A percentile compares a stretch with the other conserved stretches of the same genome.
Conservation (phyloP, 2,888 invertebrate species). For the Apamea epomidion region DNA sequence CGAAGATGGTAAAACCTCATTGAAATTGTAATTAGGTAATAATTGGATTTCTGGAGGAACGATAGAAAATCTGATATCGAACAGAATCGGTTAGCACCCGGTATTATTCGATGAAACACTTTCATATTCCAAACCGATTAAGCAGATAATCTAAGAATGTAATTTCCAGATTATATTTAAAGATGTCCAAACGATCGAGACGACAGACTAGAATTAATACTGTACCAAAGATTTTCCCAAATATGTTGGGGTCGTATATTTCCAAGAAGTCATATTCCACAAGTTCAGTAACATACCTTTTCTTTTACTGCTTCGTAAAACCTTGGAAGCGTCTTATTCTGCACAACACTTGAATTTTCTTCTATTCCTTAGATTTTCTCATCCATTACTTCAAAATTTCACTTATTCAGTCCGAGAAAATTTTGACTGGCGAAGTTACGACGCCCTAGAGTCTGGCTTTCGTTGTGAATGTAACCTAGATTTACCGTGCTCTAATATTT, state of each 20-base stretch:
- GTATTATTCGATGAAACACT: slow-evolving; percentile 35
- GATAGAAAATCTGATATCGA: slow-evolving; percentile 26
- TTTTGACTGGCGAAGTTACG: slow-evolving; percentile 49
- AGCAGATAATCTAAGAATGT: slow-evolving; percentile 17
- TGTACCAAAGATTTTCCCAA: background rate
- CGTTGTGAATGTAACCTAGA: slow-evolving; percentile 52
- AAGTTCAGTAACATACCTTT: slow-evolving; percentile 6
- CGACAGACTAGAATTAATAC: too few relatives aligned
- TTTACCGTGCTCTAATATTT: slow-evolving; percentile 53
- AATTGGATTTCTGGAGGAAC: slow-evolving; percentile 56
- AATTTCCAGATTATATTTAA: slow-evolving; percentile 8
- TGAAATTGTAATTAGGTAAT: slow-evolving; percentile 65
- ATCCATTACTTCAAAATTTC: slow-evolving; percentile 56
- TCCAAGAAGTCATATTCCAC: background rate
- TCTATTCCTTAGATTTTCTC: slow-evolving; percentile 15
- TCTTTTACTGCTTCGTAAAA: slow-evolving; percentile 36
- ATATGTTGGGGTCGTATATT: background rate
- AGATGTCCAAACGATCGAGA: too few relatives aligned
- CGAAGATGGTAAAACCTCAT: slow-evolving; percentile 51
- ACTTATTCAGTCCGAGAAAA: slow-evolving; percentile 31
- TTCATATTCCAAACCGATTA: background rate
- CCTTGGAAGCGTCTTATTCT: slow-evolving; percentile 25
- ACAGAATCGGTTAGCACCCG: slow-evolving; percentile 39
- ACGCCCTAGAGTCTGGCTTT: slow-evolving; percentile 49
- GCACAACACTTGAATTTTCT: slow-evolving; percentile 19